Base-by-base conservation (phyloP, 2,797 vertebrate genomes). In the Gambelia wislizenii region DNA sequence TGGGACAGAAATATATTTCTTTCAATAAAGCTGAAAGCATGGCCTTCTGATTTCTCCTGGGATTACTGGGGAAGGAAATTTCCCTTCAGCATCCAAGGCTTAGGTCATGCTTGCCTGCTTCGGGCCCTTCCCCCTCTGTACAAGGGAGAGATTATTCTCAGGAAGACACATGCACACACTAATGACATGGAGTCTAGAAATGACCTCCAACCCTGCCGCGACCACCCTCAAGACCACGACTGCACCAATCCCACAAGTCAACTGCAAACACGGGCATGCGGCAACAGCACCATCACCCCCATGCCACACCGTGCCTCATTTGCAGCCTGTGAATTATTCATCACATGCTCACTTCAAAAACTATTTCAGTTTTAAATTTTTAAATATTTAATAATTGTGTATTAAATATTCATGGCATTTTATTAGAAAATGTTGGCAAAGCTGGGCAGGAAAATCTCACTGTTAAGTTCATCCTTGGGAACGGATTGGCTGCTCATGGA, bases 401-500 rank as follows among this genome's bases (percentile, higher is more conserved):
- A 97, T 97, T 94, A 97, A 97, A 96, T 94, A 98, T 97, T 96
- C 36, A 98, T 96, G 93, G 72, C 89, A 94, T 96, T 96, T 97
- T 97, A 97, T 97, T 95, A 97, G 96, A 96, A 95, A 97, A 94
- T 85, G 90, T 89, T 74, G 78, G 77, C 92, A 91, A 94, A 95
- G 94, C 88, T 2, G 39, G 95, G 95, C 86, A 89, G 87, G 78
- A 67, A 86, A 90, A 85, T 94, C 7, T 92, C 96, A 93, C 95
- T 91, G 92, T 96, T 89, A 95, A 92, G 94, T 95, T 94, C 86
- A 93, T 87, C 87, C 90, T 22, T 83, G 49, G 87, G 87, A 89
- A 89, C 84, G 4, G 80, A 89, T 39, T 80, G 79, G 91, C 90
- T 92, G 69, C 52, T 79, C 49, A 54, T 78, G 83, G 72, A 70